Base-by-base conservation (phyloP, 2,888 invertebrate species). In the Molorchus minor region DNA sequence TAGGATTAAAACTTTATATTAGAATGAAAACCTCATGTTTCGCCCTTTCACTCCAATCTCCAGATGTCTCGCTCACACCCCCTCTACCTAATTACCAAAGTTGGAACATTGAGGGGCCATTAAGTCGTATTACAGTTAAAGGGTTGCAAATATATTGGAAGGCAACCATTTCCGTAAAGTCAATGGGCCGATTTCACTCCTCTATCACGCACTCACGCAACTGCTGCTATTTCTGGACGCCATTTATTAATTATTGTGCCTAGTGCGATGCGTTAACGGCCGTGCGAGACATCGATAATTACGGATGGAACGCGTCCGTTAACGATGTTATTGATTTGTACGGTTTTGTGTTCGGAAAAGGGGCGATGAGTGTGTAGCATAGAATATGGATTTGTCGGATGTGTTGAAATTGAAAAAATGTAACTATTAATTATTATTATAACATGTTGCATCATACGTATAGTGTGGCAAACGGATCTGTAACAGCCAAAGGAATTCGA, bases 41-140 rank as follows among this genome's bases (percentile, higher is more conserved):
- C n/a, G n/a, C n/a, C n/a, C n/a, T n/a, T n/a, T n/a, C n/a, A n/a
- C n/a, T n/a, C n/a, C n/a, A n/a, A n/a, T n/a, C n/a, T n/a, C n/a
- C n/a, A n/a, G n/a, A n/a, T n/a, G n/a, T n/a, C n/a, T 56, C 62
- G 59, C 64, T 62, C 65, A 64, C 60, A 59, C 53, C 67, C 68
- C n/a, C 66, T 67, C 65, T 61, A 64, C 65, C 64, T 70, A 69
- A 70, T 67, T 69, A 67, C 65, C 66, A 61, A 66, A 70, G 65
- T 70, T 69, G 60, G 66, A 66, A 67, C 69, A 69, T 70, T 70
- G 69, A 70, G 68, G 68, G 68, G 65, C 64, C 64, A 64, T 69
- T 68, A 68, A 54, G 58, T 62, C 56, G 56, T 61, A 65, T 69
- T 67, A 68, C 53, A 57, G 64, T 41, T 62, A 61, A 62, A 65